phyloP scores from a whole-genome alignment of 2,113 vertebrate genomes.

The Turnix velox region DNA sequence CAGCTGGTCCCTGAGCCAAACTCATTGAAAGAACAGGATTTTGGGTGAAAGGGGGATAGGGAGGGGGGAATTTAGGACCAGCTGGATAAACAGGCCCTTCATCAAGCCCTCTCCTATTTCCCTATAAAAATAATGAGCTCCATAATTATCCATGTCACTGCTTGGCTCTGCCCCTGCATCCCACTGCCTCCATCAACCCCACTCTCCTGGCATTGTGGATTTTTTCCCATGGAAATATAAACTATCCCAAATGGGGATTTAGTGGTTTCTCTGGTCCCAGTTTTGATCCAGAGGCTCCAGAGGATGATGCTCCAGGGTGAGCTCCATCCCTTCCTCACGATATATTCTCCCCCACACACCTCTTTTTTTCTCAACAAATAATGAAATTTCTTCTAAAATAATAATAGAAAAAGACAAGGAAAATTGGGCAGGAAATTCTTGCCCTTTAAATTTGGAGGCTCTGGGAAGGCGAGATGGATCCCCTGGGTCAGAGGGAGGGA shows the following conservation, averaged over 20 bases:
- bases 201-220: no score
- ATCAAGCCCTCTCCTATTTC: neutral
- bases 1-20: neutral
- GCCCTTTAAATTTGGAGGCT: constrained; percentile 35
- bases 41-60: neutral
- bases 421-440: constrained; percentile 31
- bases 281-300: neutral
- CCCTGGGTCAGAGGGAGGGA: neutral
- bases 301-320: neutral
- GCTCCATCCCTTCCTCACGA: neutral
- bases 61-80: neutral
- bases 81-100: neutral
- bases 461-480: neutral
- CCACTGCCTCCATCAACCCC: neutral
- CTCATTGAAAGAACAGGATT: accelerated
- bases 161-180: neutral
- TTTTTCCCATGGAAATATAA: neutral
- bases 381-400: neutral
- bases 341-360: no score
- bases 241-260: no score
- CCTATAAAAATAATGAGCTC: neutral
- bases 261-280: neutral
- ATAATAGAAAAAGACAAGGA: neutral
- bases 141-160: neutral
- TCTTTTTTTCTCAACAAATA: no score